Conservation (phyloP, 1,140 invertebrate genomes). For the Lasioglossum albipes region DNA sequence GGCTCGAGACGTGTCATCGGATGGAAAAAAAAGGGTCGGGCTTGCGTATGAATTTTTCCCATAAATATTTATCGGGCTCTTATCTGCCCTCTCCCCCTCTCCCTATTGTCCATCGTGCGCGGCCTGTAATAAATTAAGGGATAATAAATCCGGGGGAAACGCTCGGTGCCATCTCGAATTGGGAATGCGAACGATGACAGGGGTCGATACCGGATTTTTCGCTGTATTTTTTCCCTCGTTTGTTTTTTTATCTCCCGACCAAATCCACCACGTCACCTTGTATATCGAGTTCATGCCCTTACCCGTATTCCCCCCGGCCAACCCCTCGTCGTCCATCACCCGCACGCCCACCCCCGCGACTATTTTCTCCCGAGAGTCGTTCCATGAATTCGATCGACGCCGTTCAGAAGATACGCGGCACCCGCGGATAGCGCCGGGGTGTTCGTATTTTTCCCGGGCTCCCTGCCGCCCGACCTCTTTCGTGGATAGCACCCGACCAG, state of each 20-base stretch:
- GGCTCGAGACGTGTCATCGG: not conserved
- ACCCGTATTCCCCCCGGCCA: not conserved
- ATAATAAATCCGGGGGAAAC: not conserved
- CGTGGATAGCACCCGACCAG: conserved; percentile 8
- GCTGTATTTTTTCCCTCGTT: too few relatives aligned
- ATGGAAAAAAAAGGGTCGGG: not conserved
- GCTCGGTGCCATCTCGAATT: not conserved
- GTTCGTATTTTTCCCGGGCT: conserved; percentile 47
- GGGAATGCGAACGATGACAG: not conserved
- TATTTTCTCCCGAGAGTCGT: conserved; percentile 47
- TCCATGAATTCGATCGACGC: conserved; percentile 50
- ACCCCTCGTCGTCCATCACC: too few relatives aligned
- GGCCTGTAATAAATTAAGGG: conserved; percentile 9
- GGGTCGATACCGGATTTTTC: not conserved
- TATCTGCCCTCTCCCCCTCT: not conserved
- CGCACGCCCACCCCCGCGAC: not conserved
- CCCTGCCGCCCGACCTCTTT: conserved; percentile 21
- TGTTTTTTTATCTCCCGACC: not conserved
- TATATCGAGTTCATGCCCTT: conserved; percentile 4
- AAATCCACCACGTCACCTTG: not conserved
- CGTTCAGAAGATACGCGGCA: conserved; percentile 21
- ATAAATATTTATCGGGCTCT: conserved; percentile 40
- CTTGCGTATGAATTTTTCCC: not conserved
- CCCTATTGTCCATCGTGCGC: not conserved
- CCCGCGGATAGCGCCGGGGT: conserved; percentile 34